Percentiles rank a stretch among this genome's conserved stretches.
phyloP scores from a whole-genome alignment of 2,888 invertebrate genomes.

The Dicyrtoma fusca region DNA sequence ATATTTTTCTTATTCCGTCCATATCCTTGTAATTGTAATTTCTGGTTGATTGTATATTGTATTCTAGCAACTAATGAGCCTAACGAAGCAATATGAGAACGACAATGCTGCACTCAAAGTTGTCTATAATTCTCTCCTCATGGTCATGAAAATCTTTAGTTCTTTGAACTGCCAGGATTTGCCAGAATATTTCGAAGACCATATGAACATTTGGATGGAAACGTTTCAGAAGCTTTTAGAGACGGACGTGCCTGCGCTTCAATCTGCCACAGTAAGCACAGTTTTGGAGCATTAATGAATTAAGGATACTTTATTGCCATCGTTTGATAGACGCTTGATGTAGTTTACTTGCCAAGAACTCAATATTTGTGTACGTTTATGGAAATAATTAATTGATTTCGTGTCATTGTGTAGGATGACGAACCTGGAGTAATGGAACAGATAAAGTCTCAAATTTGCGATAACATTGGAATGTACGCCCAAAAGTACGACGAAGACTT shows the following conservation, averaged over 20 bases:
- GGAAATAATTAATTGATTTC: neutral
- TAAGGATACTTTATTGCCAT: too few relatives aligned
- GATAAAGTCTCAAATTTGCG: conserved; percentile 92
- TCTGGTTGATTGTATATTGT: neutral
- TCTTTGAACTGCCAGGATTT: conserved; percentile 97
- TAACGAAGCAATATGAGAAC: conserved; percentile 75
- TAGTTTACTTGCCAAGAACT: neutral
- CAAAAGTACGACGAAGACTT: conserved; percentile 99
- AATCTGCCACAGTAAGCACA: conserved; percentile 67
- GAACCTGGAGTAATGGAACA: conserved; percentile 88
- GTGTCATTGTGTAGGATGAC: conserved; percentile 67
- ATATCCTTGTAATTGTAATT: neutral
- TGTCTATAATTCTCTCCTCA: conserved; percentile 83
- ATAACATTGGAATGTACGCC: conserved; percentile 91
- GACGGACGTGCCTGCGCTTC: conserved; percentile 74
- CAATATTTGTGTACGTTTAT: neutral
- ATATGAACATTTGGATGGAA: conserved; percentile 94
- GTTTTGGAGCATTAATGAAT: too few relatives aligned
- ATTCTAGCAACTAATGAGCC: conserved; percentile 76
- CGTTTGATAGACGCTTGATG: neutral
- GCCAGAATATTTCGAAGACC: conserved; percentile 99
- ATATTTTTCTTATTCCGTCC: too few relatives aligned
- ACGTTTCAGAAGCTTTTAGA: conserved; percentile 81
- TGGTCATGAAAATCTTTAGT: conserved; percentile 94
- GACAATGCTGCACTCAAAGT: conserved; percentile 81